A percentile compares a stretch with the other conserved stretches of the same genome.
phyloP scores from a whole-genome alignment of 1,140 invertebrate genomes.

The Panulirus ornatus region DNA sequence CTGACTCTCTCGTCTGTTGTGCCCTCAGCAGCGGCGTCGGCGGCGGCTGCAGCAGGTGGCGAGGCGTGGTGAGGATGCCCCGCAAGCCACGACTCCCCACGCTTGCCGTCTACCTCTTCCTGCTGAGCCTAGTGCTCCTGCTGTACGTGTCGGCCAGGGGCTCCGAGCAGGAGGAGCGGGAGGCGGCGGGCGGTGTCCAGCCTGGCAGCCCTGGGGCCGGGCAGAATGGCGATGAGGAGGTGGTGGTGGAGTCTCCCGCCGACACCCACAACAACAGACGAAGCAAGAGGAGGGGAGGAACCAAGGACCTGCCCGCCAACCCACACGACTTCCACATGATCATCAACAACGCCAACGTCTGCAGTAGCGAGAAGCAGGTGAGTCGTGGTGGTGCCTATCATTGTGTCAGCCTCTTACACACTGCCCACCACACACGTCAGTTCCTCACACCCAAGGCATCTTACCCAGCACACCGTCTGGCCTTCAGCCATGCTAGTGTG shows the following conservation, averaged over 20 bases:
- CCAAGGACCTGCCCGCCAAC: conserved; percentile 27
- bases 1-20: neutral
- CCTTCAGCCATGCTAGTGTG: too few species aligned
- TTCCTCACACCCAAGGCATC: too few species aligned
- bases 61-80: conserved; percentile 39
- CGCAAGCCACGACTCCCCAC: conserved; percentile 50
- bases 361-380: conserved; percentile 16
- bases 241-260: neutral
- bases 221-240: neutral
- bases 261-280: neutral
- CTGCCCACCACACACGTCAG: too few species aligned
- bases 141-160: conserved; percentile 51
- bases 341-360: conserved; percentile 54
- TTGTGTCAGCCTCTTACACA: too few species aligned
- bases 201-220: neutral
- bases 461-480: too few species aligned
- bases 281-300: conserved; percentile 44
- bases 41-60: conserved; percentile 45
- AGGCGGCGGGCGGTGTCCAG: neutral
- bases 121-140: conserved; percentile 35
- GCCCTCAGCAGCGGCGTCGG: neutral
- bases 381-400: too few species aligned
- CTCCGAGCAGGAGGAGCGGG: conserved; percentile 20
- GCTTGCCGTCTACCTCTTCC: conserved; percentile 37
- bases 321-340: conserved; percentile 63